Conservation (phyloP, 2,113 vertebrate genomes). For the Hylia prasina region DNA sequence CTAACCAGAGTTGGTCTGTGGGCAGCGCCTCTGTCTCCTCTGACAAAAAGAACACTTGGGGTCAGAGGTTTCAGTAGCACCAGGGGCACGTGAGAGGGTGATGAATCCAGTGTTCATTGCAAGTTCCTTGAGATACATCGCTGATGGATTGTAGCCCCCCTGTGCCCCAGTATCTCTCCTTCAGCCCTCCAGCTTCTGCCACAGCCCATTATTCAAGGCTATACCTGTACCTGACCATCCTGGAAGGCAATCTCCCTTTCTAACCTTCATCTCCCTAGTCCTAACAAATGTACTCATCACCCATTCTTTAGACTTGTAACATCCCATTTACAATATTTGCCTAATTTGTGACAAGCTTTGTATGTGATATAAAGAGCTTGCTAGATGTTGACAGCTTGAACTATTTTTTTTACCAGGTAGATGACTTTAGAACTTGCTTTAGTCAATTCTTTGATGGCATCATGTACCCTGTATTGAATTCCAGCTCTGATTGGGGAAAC, state of each 20-base stretch:
- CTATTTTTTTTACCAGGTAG: not conserved
- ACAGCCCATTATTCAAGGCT: not conserved
- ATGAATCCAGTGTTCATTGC: not conserved
- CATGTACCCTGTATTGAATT: not conserved
- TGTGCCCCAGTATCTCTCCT: not conserved
- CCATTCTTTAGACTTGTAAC: not conserved
- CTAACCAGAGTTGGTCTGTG: not conserved
- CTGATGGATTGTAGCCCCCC: not conserved
- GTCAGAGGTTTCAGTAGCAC: not conserved
- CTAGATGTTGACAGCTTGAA: not conserved
- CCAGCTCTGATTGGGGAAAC: not conserved
- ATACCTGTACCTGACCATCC: not conserved
- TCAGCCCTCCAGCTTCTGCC: not conserved
- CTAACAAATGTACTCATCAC: not conserved
- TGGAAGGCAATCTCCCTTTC: not conserved
- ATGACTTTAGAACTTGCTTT: not conserved
- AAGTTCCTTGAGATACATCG: not conserved
- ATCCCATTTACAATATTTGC: not conserved
- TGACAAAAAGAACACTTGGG: not conserved
- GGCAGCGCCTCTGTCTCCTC: not conserved
- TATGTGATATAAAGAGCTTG: not conserved
- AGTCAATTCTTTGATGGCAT: not conserved
- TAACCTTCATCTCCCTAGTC: not conserved
- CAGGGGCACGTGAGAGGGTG: not conserved
- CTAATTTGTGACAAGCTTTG: not conserved